A percentile compares a stretch with the other conserved stretches of the same genome.
phyloP scores from a whole-genome alignment of 2,113 vertebrate genomes.

The Lagopus leucura region DNA sequence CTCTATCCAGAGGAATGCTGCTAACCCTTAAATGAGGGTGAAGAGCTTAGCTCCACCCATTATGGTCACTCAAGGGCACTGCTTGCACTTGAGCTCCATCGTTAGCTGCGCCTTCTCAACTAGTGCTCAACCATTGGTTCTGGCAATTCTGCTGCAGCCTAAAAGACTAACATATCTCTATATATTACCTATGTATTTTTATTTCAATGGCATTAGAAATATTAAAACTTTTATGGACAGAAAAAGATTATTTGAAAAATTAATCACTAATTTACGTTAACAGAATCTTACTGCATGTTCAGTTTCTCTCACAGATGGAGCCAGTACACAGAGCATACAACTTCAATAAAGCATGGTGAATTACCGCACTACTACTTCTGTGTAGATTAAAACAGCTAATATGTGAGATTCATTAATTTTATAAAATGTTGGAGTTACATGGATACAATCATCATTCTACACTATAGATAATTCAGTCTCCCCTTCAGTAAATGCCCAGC shows the following conservation, averaged over 20 bases:
- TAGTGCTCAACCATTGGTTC: too few relatives aligned
- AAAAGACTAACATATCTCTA: not conserved
- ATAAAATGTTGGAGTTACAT: not conserved
- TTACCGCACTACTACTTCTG: not conserved
- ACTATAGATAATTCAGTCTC: fast-evolving
- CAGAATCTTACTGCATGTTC: not conserved
- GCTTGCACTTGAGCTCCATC: too few relatives aligned
- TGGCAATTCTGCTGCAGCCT: too few relatives aligned
- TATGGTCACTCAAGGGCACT: too few relatives aligned
- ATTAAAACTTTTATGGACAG: not conserved
- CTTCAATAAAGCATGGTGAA: not conserved
- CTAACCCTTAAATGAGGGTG: too few relatives aligned
- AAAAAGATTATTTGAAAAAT: not conserved
- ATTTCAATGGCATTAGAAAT: not conserved
- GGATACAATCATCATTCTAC: too few relatives aligned
- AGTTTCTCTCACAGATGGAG: conserved; percentile 3
- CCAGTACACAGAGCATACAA: not conserved
- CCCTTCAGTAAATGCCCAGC: not conserved
- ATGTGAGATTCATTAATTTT: not conserved
- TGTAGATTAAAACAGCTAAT: not conserved
- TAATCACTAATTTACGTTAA: not conserved
- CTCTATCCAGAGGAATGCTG: too few relatives aligned
- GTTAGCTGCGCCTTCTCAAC: too few relatives aligned
- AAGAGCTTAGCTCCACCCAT: too few relatives aligned
- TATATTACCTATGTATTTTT: not conserved